Evolutionary conservation across 2,113 vertebrate genomes (phyloP).

Genomic region (Dasypus novemcinctus): DNA sequence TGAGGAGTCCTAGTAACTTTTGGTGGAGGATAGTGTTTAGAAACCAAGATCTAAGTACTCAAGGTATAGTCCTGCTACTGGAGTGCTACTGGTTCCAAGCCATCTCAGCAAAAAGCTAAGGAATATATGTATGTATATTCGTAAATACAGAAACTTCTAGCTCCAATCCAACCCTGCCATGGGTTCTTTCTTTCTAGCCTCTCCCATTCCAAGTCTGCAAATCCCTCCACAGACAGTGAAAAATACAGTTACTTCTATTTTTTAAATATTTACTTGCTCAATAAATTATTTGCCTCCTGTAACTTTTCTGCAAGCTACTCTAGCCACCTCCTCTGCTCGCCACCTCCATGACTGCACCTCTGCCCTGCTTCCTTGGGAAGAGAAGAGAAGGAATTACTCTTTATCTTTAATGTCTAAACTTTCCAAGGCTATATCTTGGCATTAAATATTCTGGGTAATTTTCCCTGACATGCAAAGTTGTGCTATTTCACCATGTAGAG

Average conservation of each 20-base stretch:
- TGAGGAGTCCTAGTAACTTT: neutral
- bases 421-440: neutral
- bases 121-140: neutral
- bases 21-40: neutral
- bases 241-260: neutral
- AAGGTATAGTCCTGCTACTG: neutral
- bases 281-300: neutral
- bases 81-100: neutral
- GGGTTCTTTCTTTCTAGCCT: neutral
- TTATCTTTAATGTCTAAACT: neutral
- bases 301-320: neutral
- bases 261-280: neutral
- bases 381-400: neutral
- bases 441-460: neutral
- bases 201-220: neutral
- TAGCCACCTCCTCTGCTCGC: neutral
- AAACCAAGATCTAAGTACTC: neutral
- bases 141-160: neutral
- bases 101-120: neutral
- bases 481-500: neutral
- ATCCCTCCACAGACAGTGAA: neutral
- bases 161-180: neutral
- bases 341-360: neutral
- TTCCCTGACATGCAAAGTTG: neutral
- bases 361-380: neutral